phyloP scores from a whole-genome alignment of 2,888 invertebrate species.

The Ormyrus nitidulus region DNA sequence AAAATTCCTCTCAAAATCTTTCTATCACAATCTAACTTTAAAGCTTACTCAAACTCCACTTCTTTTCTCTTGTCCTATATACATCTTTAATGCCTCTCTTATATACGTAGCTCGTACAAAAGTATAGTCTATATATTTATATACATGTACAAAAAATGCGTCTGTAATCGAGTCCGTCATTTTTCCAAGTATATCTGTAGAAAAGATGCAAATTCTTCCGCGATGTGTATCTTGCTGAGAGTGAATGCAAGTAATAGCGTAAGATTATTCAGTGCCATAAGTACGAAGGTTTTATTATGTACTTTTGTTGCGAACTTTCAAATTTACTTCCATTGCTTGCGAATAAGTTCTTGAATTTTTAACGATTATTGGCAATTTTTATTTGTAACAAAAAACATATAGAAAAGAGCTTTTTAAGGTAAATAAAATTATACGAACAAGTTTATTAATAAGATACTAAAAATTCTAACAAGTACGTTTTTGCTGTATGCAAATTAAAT shows the following conservation, averaged over 20 bases:
- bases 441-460: background rate
- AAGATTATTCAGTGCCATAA: conserved; percentile 46
- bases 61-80: conserved; percentile 41
- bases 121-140: conserved; percentile 32
- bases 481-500: conserved; percentile 22
- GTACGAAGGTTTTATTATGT: conserved; percentile 37
- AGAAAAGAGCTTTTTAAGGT: background rate
- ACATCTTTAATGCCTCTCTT: conserved; percentile 37
- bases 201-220: background rate
- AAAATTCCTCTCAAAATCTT: conserved; percentile 49
- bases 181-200: conserved; percentile 4
- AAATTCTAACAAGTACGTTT: conserved; percentile 15
- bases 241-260: conserved; percentile 41
- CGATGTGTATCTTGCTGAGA: conserved; percentile 22
- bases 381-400: conserved; percentile 13
- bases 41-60: conserved; percentile 51
- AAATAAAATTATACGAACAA: no score
- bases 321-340: conserved; percentile 30
- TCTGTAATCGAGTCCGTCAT: conserved; percentile 45
- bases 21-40: conserved; percentile 57
- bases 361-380: background rate
- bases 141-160: conserved; percentile 54
- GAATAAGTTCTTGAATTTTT: conserved; percentile 29
- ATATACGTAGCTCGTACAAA: conserved; percentile 44
- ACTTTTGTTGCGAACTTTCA: conserved; percentile 25